Conservation (phyloP, 2,797 vertebrate species). For the Notolabrus celidotus region DNA sequence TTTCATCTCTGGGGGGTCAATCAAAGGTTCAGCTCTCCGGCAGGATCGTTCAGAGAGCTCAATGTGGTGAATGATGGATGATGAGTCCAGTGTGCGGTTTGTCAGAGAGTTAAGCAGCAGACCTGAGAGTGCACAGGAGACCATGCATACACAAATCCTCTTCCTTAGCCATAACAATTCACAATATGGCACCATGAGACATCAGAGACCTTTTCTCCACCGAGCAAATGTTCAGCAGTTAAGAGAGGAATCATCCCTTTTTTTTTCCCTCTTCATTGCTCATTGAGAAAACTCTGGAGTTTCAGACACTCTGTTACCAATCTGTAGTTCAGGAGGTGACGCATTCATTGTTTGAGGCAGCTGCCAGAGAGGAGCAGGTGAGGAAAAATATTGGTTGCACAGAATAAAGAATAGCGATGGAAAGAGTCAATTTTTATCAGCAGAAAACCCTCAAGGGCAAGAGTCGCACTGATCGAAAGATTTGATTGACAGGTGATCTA, state of each 20-base stretch:
- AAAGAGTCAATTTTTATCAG: slow-evolving; percentile 8
- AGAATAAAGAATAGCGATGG: neutral
- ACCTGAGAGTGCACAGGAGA: slow-evolving; percentile 16
- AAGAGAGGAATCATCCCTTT: slow-evolving; percentile 2
- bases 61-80: slow-evolving; percentile 51
- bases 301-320: slow-evolving; percentile 20
- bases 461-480: neutral
- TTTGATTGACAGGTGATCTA: slow-evolving; percentile 7
- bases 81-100: slow-evolving; percentile 35
- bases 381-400: slow-evolving; percentile 9
- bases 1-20: slow-evolving; percentile 61
- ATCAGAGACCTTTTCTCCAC: slow-evolving; percentile 19
- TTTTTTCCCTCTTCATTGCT: slow-evolving; percentile 23
- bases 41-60: slow-evolving; percentile 38
- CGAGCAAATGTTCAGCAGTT: slow-evolving; percentile 2
- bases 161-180: slow-evolving; percentile 18
- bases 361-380: neutral
- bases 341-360: slow-evolving; percentile 25
- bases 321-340: slow-evolving; percentile 15
- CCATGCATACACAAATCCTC: slow-evolving; percentile 29
- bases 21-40: slow-evolving; percentile 44
- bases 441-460: slow-evolving; percentile 7
- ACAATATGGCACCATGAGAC: slow-evolving; percentile 36
- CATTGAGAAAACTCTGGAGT: slow-evolving; percentile 39
- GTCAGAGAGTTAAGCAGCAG: slow-evolving; percentile 39